Conservation (phyloP, 2,113 vertebrate genomes). For the Zosterops borbonicus region DNA sequence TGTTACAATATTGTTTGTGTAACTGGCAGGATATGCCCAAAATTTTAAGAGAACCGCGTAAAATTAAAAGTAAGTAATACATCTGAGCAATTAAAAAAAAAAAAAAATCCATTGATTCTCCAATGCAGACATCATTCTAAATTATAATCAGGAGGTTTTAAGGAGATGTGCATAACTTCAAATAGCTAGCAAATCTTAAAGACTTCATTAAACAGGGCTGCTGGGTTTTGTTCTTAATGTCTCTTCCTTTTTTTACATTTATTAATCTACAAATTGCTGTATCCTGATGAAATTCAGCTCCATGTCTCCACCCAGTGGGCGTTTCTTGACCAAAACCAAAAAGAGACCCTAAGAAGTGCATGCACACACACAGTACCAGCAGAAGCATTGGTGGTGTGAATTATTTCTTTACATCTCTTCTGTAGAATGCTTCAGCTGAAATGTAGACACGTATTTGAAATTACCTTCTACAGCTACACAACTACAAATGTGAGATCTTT, state of each 20-base stretch:
- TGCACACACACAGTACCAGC: too few species aligned
- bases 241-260: background rate
- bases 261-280: background rate
- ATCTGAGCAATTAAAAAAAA: background rate
- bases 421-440: background rate
- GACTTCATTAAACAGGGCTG: background rate
- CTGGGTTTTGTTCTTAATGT: background rate
- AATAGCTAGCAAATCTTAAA: background rate
- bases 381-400: background rate
- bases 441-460: background rate
- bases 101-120: background rate
- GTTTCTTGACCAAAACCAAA: background rate
- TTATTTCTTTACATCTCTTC: background rate
- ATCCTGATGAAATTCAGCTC: slow-evolving; percentile 58
- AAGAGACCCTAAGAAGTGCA: background rate
- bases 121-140: background rate
- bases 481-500: background rate
- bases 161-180: background rate
- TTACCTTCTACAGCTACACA: background rate
- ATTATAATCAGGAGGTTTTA: background rate
- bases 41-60: background rate
- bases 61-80: background rate
- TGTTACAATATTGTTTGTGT: background rate
- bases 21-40: background rate
- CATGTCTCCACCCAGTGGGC: slow-evolving; percentile 65